A percentile compares a stretch with the other conserved stretches of the same genome.
These are phyloP conservation scores for Gastrophryne carolinensis DNA, from an alignment of 2,797 vertebrate species.

Conservation along the genomic window DNA sequence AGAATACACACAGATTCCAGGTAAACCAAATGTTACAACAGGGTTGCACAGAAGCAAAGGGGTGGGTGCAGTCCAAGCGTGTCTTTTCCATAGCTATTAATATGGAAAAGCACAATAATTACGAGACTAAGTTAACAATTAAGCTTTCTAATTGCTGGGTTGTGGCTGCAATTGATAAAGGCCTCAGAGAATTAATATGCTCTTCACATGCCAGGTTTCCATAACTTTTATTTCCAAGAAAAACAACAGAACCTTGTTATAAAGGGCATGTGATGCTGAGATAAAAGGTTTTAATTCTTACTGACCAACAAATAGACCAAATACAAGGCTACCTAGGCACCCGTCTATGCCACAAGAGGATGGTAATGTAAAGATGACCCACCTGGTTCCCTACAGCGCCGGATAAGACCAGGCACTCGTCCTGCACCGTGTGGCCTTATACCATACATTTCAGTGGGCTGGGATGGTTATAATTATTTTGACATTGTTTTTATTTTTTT, in stretches of 20 bases:
- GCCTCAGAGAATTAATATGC: not conserved
- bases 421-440: too few species aligned
- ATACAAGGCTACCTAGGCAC: too few species aligned
- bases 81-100: slow-evolving; percentile 6
- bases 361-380: too few species aligned
- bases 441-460: too few species aligned
- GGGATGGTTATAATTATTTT: too few species aligned
- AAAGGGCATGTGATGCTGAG: not conserved
- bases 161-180: not conserved
- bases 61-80: not conserved
- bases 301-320: too few species aligned
- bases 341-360: too few species aligned
- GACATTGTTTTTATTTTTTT: too few species aligned
- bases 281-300: too few species aligned
- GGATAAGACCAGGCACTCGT: too few species aligned
- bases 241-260: not conserved
- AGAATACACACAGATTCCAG: slow-evolving; percentile 15
- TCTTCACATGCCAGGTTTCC: not conserved
- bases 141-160: not conserved
- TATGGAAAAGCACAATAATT: not conserved
- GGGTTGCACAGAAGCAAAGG: not conserved
- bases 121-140: not conserved
- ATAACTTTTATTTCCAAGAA: not conserved
- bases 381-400: too few species aligned
- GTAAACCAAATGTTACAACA: not conserved